Evolutionary conservation across 1,140 invertebrate species (phyloP), one percentile per base, ranked within the genome.

Genomic region (Brachionus angularis): DNA sequence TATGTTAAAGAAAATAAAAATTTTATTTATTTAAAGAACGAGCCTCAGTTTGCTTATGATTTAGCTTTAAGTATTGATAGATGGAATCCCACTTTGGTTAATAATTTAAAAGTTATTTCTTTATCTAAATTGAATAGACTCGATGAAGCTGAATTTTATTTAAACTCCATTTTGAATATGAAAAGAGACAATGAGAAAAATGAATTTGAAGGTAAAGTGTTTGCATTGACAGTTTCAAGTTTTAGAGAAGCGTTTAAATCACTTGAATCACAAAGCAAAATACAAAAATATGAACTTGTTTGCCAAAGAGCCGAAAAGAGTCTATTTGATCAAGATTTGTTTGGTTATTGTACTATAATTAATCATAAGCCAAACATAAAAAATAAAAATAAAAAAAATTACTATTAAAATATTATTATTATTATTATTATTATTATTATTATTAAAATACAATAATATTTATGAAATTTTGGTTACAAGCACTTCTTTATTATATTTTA

Each of bases 31-130:
- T n/a, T 39, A n/a, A 29, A 67, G 62, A 67, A 67, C 36, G 62
- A 67, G 23, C 14, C 39, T 21, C 10, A 31, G 23, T 67, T 47
- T 47, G 62, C 62, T 10, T 67, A 47, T 50, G 12, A 67, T 25
- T 21, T 47, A 23, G 23, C 31, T 31, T 31, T 47, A n/a, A 47
- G 16, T 8, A 27, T 67, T 16, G 47, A 67, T 34, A 67, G 29
- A 47, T 49, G 33, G 10, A 67, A 67, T 49, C 29, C 12, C 4
- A 67, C 62, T 7, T 50, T 67, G 14, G 10, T 10, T 2, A 67
- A 47, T 23, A 67, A 67, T 16, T 47, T 67, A 18, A 67, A 67
- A 50, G 39, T 42, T 3, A 67, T 67, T 29, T 39, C 62, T 31
- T 50, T 67, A n/a, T 21, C 18, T 5, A 67, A 47, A 67, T 27